Evolutionary conservation across 2,797 vertebrate species (phyloP).

Genomic region (Mycteria americana): DNA sequence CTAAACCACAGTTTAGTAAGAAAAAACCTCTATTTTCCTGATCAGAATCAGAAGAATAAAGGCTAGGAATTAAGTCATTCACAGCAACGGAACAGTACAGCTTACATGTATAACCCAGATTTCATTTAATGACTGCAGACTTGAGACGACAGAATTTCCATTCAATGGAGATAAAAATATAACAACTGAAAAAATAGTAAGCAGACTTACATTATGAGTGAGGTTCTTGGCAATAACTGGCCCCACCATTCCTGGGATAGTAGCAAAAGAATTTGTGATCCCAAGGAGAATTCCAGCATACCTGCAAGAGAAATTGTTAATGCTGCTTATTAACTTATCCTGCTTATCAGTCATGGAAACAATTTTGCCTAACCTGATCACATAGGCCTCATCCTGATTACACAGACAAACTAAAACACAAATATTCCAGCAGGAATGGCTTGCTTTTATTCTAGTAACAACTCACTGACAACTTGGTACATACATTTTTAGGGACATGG

Average conservation of each 20-base stretch:
- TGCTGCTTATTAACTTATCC: background rate
- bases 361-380: background rate
- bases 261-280: conserved; percentile 98
- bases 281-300: conserved; percentile 96
- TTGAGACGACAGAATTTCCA: background rate
- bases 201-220: conserved; percentile 86
- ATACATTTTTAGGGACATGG: background rate
- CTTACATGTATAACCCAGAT: background rate
- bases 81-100: background rate
- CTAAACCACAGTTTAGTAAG: too few relatives aligned
- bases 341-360: background rate
- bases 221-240: conserved; percentile 90
- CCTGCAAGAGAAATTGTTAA: conserved; percentile 70
- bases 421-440: background rate
- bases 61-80: background rate
- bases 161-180: background rate
- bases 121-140: background rate
- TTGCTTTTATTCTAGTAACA: background rate
- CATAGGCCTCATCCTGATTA: background rate
- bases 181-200: background rate
- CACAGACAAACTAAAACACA: background rate
- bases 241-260: conserved; percentile 96
- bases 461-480: background rate
- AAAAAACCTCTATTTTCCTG: background rate
- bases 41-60: background rate